Evolutionary conservation across 1,140 invertebrate genomes (phyloP), one percentile per base, ranked within the genome.

Genomic region (Mizuhopecten yessoensis): DNA sequence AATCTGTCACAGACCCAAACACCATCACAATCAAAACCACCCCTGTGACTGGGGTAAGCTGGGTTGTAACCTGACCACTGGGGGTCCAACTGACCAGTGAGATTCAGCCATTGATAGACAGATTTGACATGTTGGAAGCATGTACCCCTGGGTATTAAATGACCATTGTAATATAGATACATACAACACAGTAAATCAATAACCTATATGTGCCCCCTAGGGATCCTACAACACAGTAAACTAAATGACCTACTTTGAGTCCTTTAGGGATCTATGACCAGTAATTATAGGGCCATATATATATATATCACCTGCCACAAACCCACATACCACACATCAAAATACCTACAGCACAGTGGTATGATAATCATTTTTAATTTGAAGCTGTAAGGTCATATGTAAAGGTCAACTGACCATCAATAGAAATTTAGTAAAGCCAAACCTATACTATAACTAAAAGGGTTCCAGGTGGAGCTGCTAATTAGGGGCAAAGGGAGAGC

Each of bases 31-130:
- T 29, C 20, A 75, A 75, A 29, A 29, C 11, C 57, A 75, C 23
- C 57, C 57, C 57, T 29, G 29, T 9, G n/a, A n/a, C n/a, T n/a
- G 57, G 57, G n/a, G 42, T 45, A 7, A 45, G 42, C 11, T 75
- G 3, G 0, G 5, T 29, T 29, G 57, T 75, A n/a, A 75, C 57
- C 57, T 75, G 57, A 29, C 57, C 57, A 29, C 23, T 17, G 29
- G 57, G 57, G 57, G 57, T 75, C 57, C n/a, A 75, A 75, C 57
- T 75, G 57, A 75, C 57, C 57, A 75, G 57, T 29, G 17, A 75
- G 23, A 75, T 7, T 75, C 9, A 75, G 9, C 36, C 36, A 39
- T 39, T 39, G n/a, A n/a, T 20, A 49, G 45, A 75, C 57, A n/a
- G 17, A 75, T 11, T 29, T 23, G 57, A 75, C 57, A 75, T n/a